Percentiles rank a stretch among this genome's conserved stretches.
Evolutionary conservation across 2,888 invertebrate genomes (phyloP).

Genomic region (Spisula subtruncata): DNA sequence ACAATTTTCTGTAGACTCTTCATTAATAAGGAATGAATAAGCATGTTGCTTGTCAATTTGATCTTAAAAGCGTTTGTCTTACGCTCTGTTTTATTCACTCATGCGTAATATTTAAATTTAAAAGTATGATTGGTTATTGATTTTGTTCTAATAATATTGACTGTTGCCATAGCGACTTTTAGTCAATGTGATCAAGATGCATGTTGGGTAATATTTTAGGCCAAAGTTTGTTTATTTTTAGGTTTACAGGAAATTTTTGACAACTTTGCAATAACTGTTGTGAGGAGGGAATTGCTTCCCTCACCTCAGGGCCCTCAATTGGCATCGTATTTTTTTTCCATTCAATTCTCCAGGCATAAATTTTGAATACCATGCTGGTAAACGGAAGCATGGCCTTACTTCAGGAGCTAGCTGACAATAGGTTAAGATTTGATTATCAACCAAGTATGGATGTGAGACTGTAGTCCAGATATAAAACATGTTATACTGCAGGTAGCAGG

Average conservation of each 20-base stretch:
- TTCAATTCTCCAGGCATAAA: too few relatives aligned
- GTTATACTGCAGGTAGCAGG: slow-evolving; percentile 51
- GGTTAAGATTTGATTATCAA: background rate
- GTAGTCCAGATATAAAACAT: background rate
- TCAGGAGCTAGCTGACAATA: background rate
- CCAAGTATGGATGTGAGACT: background rate
- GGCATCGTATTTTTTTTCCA: too few relatives aligned
- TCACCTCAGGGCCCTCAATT: too few relatives aligned
- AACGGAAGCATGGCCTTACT: background rate
- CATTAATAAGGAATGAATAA: slow-evolving; percentile 6
- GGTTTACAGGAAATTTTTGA: too few relatives aligned
- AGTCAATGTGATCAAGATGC: background rate
- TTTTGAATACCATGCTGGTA: too few relatives aligned
- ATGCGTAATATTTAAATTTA: slow-evolving; percentile 14
- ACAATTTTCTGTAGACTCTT: background rate
- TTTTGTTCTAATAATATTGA: background rate
- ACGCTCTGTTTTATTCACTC: background rate
- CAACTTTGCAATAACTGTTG: too few relatives aligned
- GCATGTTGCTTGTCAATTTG: background rate
- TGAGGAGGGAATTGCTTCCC: too few relatives aligned
- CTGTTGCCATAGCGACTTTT: background rate
- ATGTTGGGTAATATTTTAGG: background rate
- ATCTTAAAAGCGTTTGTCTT: background rate
- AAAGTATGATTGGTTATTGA: slow-evolving; percentile 23
- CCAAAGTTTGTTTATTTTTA: too few relatives aligned